phyloP scores from a whole-genome alignment of 2,888 invertebrate species.

The Catocala fraxini region DNA sequence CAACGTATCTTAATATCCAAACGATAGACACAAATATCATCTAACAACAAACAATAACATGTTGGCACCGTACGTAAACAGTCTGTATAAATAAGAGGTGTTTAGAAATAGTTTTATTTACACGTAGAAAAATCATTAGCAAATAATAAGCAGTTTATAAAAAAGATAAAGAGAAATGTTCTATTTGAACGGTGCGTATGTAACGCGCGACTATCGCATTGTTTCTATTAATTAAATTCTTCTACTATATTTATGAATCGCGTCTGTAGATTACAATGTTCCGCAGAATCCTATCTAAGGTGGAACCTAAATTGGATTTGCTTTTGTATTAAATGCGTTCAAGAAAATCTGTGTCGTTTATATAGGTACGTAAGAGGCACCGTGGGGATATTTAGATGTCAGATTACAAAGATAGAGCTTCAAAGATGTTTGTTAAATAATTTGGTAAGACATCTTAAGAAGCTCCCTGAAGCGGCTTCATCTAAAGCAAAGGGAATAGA shows the following conservation, averaged over 20 bases:
- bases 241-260: slow-evolving; percentile 60
- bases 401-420: slow-evolving; percentile 10
- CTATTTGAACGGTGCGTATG: slow-evolving; percentile 28
- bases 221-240: slow-evolving; percentile 73
- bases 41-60: no score
- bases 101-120: no score
- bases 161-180: background rate
- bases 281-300: slow-evolving; percentile 38
- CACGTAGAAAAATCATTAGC: no score
- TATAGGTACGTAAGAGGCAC: slow-evolving; percentile 2
- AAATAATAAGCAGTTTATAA: no score
- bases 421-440: slow-evolving; percentile 26
- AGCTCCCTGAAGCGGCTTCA: slow-evolving; percentile 6
- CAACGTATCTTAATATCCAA: no score
- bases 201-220: slow-evolving; percentile 44
- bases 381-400: slow-evolving; percentile 15
- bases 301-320: slow-evolving; percentile 37
- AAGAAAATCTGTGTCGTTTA: slow-evolving; percentile 24
- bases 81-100: no score
- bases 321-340: slow-evolving; percentile 25
- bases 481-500: slow-evolving; percentile 25
- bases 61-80: no score
- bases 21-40: no score
- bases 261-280: slow-evolving; percentile 29
- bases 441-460: slow-evolving; percentile 16